phyloP scores from a whole-genome alignment of 2,888 invertebrate genomes.

The Drosophila conformis region DNA sequence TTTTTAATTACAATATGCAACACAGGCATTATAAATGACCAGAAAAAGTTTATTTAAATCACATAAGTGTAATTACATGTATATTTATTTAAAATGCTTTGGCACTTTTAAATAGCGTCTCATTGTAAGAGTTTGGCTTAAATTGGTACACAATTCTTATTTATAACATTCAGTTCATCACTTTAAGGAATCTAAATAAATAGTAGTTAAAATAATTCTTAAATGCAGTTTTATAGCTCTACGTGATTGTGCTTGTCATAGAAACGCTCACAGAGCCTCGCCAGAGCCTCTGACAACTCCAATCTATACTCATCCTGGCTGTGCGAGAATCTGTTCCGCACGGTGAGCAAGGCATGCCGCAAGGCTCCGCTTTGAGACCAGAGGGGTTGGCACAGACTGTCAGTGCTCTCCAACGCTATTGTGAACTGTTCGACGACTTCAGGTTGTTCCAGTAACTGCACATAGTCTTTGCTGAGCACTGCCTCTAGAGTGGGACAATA shows the following conservation, averaged over 20 bases:
- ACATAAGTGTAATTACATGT: conserved; percentile 2
- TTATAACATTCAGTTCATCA: conserved; percentile 30
- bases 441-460: conserved; percentile 76
- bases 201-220: conserved; percentile 12
- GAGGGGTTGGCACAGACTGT: conserved; percentile 65
- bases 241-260: conserved; percentile 64
- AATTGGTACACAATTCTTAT: conserved; percentile 19
- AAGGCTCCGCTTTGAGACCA: conserved; percentile 80
- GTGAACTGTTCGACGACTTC: conserved; percentile 81
- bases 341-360: conserved; percentile 75
- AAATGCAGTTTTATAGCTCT: conserved; percentile 63
- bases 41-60: neutral
- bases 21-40: neutral
- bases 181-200: conserved; percentile 6
- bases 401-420: conserved; percentile 68
- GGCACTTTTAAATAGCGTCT: conserved; percentile 15
- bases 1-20: conserved; percentile 6
- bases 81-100: conserved; percentile 25
- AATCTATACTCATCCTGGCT: conserved; percentile 80
- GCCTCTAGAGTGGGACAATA: conserved; percentile 77
- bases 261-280: conserved; percentile 56
- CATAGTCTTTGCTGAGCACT: conserved; percentile 71
- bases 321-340: conserved; percentile 74
- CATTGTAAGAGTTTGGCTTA: conserved; percentile 12
- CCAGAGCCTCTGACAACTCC: conserved; percentile 77